phyloP scores from a whole-genome alignment of 2,888 invertebrate species.

The Zonitis immaculata region DNA sequence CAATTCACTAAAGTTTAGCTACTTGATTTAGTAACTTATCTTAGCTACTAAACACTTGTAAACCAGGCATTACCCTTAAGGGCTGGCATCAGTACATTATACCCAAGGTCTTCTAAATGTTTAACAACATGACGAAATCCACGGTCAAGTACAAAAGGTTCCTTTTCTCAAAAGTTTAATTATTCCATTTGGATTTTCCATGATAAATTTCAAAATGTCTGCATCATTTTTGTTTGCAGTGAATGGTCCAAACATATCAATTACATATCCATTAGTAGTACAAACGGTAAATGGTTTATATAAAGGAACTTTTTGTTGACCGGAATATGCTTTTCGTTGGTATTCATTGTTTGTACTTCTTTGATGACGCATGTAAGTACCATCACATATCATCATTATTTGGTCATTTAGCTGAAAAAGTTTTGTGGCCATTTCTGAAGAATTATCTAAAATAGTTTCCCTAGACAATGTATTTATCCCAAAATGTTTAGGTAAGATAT shows the following conservation, averaged over 20 bases:
- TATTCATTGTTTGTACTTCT: constrained; percentile 24
- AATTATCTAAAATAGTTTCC: neutral
- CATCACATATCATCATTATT: constrained; percentile 20
- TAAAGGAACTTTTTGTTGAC: constrained; percentile 21
- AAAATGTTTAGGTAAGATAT: neutral
- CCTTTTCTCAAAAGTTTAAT: constrained; percentile 19
- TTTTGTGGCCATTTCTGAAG: constrained; percentile 3
- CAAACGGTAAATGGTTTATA: constrained; percentile 26
- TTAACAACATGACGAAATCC: constrained; percentile 11
- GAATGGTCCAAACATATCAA: constrained; percentile 22
- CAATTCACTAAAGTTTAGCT: too few species aligned
- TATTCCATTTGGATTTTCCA: constrained; percentile 12
- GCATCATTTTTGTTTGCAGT: constrained; percentile 22
- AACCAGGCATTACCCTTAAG: too few species aligned
- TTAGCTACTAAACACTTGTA: too few species aligned
- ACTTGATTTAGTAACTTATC: too few species aligned
- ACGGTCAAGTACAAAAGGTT: constrained; percentile 26
- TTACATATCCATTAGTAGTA: constrained; percentile 22
- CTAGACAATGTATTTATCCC: neutral
- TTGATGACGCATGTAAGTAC: constrained; percentile 22
- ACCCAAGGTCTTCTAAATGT: constrained; percentile 8
- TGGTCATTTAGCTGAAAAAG: constrained; percentile 1
- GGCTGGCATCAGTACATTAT: constrained; percentile 24
- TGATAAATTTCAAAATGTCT: constrained; percentile 6
- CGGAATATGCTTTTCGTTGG: constrained; percentile 21